phyloP scores from a whole-genome alignment of 2,113 vertebrate genomes.

The Machaerirhynchus nigripectus region DNA sequence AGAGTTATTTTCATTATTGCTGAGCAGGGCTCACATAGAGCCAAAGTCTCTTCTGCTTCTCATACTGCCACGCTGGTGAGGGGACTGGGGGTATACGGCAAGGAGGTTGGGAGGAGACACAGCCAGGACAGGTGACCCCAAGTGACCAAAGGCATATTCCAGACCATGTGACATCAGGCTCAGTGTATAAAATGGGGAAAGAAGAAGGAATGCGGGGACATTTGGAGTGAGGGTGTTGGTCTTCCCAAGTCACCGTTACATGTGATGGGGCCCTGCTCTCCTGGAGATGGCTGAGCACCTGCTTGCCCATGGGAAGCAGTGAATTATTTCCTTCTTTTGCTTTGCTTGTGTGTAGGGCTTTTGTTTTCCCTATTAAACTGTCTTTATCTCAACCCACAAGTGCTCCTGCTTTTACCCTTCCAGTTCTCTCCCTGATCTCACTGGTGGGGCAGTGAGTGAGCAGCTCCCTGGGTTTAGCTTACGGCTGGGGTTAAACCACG shows the following conservation, averaged over 20 bases:
- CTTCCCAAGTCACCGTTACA: not conserved
- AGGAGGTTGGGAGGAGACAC: not conserved
- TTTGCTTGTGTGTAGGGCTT: not conserved
- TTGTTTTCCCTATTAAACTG: not conserved
- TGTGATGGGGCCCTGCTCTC: not conserved
- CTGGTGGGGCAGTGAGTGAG: not conserved
- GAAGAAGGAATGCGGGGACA: not conserved
- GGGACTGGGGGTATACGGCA: accelerated
- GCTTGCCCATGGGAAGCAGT: not conserved
- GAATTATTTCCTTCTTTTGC: not conserved
- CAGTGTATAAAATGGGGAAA: not conserved
- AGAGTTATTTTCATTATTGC: not conserved
- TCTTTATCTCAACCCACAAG: not conserved
- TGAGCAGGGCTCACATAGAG: not conserved
- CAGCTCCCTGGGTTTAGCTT: not conserved
- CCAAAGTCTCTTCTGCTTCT: not conserved
- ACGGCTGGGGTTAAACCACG: not conserved
- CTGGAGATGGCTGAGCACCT: not conserved
- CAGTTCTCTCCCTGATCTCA: not conserved
- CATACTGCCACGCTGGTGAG: accelerated
- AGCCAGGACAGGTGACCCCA: not conserved
- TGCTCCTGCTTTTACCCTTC: not conserved
- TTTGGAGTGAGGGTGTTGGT: not conserved
- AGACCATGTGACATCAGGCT: not conserved
- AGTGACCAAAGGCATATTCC: not conserved